phyloP scores from a whole-genome alignment of 2,888 invertebrate species.

The Tetragonisca angustula region DNA sequence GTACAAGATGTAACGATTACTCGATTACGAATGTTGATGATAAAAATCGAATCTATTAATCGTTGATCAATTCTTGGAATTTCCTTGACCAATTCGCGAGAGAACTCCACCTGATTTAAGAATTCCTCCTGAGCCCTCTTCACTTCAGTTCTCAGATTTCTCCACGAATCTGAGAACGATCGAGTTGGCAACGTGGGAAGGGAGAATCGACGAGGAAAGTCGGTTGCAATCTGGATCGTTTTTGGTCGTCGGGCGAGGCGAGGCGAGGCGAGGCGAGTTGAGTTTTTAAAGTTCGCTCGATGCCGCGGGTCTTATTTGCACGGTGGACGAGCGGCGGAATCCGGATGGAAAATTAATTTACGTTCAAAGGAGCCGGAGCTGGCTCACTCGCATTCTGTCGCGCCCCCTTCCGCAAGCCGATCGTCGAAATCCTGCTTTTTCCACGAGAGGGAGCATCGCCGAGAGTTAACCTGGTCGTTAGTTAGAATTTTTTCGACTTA shows the following conservation, averaged over 20 bases:
- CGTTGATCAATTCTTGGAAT: too few relatives aligned
- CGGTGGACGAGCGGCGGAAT: conserved; percentile 31
- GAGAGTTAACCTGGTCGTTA: too few relatives aligned
- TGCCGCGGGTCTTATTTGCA: conserved; percentile 15
- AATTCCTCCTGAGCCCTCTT: not conserved
- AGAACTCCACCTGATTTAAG: not conserved
- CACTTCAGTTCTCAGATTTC: not conserved
- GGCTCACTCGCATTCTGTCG: not conserved
- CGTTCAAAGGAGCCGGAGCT: conserved; percentile 1
- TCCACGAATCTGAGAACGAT: not conserved
- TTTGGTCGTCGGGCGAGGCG: not conserved
- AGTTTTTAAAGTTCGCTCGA: conserved; percentile 18
- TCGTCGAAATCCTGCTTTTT: not conserved
- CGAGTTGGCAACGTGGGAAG: not conserved
- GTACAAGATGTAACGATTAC: too few relatives aligned
- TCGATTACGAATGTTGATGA: too few relatives aligned
- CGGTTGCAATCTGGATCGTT: conserved; percentile 19
- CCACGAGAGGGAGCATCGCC: not conserved
- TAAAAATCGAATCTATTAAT: too few relatives aligned
- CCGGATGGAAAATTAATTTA: conserved; percentile 39
- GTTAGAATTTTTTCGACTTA: not conserved
- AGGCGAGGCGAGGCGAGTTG: not conserved
- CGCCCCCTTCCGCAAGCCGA: not conserved
- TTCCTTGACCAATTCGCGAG: too few relatives aligned
- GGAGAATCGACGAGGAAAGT: not conserved